These are phyloP conservation scores for Myotis vivesi DNA, from an alignment of 2,797 vertebrate species.

Conservation along the genomic window DNA sequence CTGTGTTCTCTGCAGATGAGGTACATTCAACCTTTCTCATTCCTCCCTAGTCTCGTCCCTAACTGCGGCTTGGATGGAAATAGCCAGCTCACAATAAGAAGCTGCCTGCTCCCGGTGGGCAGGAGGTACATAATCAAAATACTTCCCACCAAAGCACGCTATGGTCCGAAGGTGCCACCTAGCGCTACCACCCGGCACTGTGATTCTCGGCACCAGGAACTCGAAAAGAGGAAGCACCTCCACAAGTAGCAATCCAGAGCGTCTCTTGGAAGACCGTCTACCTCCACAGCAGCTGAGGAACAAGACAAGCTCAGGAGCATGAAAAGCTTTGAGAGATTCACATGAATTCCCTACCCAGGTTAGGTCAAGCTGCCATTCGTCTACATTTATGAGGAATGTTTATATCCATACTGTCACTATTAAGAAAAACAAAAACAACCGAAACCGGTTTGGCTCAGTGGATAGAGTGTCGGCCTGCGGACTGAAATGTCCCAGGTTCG, in stretches of 20 bases:
- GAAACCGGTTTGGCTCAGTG: too few relatives aligned
- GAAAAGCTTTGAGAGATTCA: background rate
- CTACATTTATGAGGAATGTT: background rate
- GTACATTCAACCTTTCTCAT: background rate
- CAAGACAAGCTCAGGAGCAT: background rate
- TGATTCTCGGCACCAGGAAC: background rate
- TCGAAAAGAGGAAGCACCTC: background rate
- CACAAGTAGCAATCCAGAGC: background rate
- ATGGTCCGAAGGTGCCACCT: background rate
- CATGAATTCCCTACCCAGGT: background rate
- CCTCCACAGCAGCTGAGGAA: background rate
- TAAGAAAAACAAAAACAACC: background rate
- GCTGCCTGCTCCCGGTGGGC: background rate
- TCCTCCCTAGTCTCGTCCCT: background rate
- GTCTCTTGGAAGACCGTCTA: background rate
- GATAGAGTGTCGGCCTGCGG: too few relatives aligned
- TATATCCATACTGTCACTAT: background rate
- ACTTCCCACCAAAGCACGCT: background rate
- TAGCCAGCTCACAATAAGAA: background rate
- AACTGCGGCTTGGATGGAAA: background rate
- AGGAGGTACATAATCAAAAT: slow-evolving; percentile 3
- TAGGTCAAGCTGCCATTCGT: background rate
- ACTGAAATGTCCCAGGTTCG: too few relatives aligned
- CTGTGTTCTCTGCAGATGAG: background rate
- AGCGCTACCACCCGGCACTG: background rate